phyloP scores from a whole-genome alignment of 2,797 vertebrate genomes.

The Coregonus sp. region DNA sequence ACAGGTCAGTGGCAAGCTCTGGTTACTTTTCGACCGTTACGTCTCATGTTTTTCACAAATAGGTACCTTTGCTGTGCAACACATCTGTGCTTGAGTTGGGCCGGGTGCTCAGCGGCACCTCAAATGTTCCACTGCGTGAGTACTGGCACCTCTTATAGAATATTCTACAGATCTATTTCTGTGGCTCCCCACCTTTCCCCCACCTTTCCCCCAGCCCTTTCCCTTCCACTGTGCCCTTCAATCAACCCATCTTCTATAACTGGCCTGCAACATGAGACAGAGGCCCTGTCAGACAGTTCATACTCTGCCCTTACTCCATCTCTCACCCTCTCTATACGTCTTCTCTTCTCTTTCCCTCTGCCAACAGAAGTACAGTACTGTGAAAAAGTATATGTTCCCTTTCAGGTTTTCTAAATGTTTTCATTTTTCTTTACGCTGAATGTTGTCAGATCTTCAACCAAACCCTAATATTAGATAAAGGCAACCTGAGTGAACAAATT shows the following conservation, averaged over 20 bases:
- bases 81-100: not conserved
- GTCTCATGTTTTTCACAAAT: not conserved
- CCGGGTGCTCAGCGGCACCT: not conserved
- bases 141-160: not conserved
- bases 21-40: not conserved
- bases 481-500: too few species aligned
- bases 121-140: too few species aligned
- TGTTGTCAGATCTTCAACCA: too few species aligned
- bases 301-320: conserved; percentile 1
- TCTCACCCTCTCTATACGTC: conserved; percentile 15
- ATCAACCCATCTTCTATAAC: conserved; percentile 27
- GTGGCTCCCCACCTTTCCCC: not conserved
- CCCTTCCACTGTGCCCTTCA: not conserved
- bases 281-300: not conserved
- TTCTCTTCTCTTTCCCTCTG: conserved; percentile 10
- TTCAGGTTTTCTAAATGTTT: too few species aligned
- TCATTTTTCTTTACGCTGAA: too few species aligned
- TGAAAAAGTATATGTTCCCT: too few species aligned
- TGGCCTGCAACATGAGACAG: conserved; percentile 35
- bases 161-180: conserved; percentile 48
- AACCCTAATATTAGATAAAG: too few species aligned
- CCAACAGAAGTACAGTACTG: conserved; percentile 39
- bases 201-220: not conserved
- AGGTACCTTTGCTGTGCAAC: not conserved
- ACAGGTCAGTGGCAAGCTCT: not conserved